Evolutionary conservation across 2,888 invertebrate species (phyloP), one percentile per base, ranked within the genome.

Genomic region (Lepidocyrtoides sp.): DNA sequence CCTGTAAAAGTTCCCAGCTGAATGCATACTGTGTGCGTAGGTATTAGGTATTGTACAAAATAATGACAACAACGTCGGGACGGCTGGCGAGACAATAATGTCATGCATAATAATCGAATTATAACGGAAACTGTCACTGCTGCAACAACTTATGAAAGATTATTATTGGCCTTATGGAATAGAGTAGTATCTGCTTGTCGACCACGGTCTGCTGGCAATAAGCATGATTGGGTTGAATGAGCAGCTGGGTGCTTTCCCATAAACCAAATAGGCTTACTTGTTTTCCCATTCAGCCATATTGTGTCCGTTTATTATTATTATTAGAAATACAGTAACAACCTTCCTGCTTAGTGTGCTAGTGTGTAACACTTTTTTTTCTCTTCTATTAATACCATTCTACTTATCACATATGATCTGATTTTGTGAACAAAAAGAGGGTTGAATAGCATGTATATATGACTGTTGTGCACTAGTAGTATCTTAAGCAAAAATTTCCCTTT

Each of bases 201-300:
- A 41, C 57, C 20, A 63, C 3, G 29, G 63, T 63, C 29, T 26
- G 3, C 66, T 32, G n/a, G 32, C 29, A 29, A 66, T 66, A 66
- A 66, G 12, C 32, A 4, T 17, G 14, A 32, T n/a, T 66, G 66
- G 66, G 32, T 66, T 66, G 66, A 75, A 75, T 44, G 29, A 79
- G 44, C 87, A 87, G 77, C 77, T 87, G 87, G 44, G 36, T 77
- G 48, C 48, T 77, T 87, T 87, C 87, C 87, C 87, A 87, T 87
- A 87, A 85, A 8, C 54, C 12, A n/a, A 48, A 75, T 20, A 75
- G 23, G 48, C 75, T n/a, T 44, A 26, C 23, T 44, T 44, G n/a
- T 44, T 75, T 44, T 75, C 44, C 26, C 29, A 66, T 66, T 66
- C 17, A 60, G 20, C 14, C 66, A 14, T n/a, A n/a, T n/a, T 20